Evolutionary conservation across 30 jellyfish, hydroid and myxozoan species (phyloP), one percentile per base, ranked within the genome.

Genomic region (Catostylus mosaicus): DNA sequence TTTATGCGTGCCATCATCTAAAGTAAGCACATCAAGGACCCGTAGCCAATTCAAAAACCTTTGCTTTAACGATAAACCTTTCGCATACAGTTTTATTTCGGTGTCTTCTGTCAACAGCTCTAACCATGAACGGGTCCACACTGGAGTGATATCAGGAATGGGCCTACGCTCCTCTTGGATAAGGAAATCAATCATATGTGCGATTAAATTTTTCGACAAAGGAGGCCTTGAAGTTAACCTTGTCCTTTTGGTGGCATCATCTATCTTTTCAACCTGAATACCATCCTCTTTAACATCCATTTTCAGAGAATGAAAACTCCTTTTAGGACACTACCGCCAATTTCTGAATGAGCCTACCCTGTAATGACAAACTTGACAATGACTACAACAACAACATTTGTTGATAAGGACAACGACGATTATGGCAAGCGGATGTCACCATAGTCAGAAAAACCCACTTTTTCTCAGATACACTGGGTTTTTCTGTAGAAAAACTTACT

Each of bases 191-290:
- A 67, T 67, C 73, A 80, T 65, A 2, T 65, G 19, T 43, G 29
- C 45, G 22, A 35, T 37, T 20, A 80, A 37, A 22, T 63, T 45
- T 63, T 71, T 30, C 38, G 90, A 80, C 10, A 80, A 46, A 5
- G 83, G 83, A 7, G 90, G 90, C 23, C 83, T 80, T 19, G 83
- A 62, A 12, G 76, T 37, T 5, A 40, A 20, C 40, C 90, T 64
- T 31, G 67, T 47, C 67, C 31, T 65, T 33, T 62, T 78, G 9
- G 7, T 1, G 11, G 36, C 60, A 14, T 20, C 40, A 5, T 32
- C 59, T 1, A 22, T n/a, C 36, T 26, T 14, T 24, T 63, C 52
- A 11, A 30, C 79, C 3, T 38, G 56, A 40, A 27, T 50, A 1
- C 30, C 59, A 36, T 19, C 60, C 14, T n/a, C 73, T 35, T 12